Conservation (phyloP, 2,113 vertebrate genomes). For the Eptesicus fuscus region DNA sequence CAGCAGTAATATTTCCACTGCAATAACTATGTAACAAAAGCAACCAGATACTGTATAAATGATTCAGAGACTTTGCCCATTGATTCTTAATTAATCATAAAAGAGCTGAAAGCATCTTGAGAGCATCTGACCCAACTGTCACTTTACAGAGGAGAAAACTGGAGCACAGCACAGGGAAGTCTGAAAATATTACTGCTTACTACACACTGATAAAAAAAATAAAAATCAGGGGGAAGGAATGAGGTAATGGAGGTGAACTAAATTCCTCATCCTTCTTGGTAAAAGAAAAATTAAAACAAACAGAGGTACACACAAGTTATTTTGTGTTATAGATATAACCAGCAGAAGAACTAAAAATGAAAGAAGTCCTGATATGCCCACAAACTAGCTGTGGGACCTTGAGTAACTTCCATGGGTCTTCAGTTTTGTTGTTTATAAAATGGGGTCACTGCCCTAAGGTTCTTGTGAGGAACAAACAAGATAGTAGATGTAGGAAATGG, state of each 20-base stretch:
- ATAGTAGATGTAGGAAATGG: neutral
- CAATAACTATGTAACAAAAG: neutral
- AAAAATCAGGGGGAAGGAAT: neutral
- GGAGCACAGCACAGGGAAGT: neutral
- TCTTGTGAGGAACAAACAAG: neutral
- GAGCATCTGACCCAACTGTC: neutral
- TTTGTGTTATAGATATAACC: neutral
- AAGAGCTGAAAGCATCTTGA: neutral
- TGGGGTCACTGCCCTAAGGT: neutral
- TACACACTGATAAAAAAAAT: neutral
- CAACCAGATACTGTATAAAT: neutral
- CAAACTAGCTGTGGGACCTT: neutral
- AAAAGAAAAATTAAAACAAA: neutral
- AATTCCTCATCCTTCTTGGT: constrained; percentile 9
- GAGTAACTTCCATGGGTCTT: neutral
- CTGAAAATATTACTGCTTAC: neutral
- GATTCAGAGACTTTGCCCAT: neutral
- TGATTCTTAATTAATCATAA: neutral
- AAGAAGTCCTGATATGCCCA: neutral
- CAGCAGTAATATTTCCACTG: neutral
- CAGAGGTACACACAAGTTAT: neutral
- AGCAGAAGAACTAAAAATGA: neutral
- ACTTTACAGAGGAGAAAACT: neutral
- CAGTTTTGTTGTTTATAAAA: constrained; percentile 13
- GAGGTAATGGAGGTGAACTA: neutral